phyloP scores from a whole-genome alignment of 2,888 invertebrate species.

The Drepanosiphum platanoidis region DNA sequence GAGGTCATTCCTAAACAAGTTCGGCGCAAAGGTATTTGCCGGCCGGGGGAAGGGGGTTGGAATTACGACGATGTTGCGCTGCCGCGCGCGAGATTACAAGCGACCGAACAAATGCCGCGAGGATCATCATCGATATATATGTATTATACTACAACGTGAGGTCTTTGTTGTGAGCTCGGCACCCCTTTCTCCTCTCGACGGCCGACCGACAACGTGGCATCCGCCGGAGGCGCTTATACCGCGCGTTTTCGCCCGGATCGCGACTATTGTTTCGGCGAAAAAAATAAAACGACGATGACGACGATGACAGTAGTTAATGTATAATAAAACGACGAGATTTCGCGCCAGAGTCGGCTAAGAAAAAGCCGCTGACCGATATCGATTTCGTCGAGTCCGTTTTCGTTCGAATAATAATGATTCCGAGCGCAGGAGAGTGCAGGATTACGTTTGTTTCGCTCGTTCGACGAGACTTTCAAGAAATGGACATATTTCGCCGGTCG shows the following conservation, averaged over 20 bases:
- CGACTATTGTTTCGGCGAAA: background rate
- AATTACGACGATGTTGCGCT: background rate
- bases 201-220: background rate
- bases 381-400: too few relatives aligned
- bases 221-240: background rate
- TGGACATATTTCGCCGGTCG: too few relatives aligned
- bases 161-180: background rate
- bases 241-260: background rate
- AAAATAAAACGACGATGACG: background rate
- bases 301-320: too few relatives aligned
- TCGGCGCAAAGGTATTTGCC: constrained; percentile 21
- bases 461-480: too few relatives aligned
- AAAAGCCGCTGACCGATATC: too few relatives aligned
- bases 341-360: too few relatives aligned
- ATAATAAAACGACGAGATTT: too few relatives aligned
- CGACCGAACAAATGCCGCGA: constrained; percentile 18
- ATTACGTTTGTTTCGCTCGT: too few relatives aligned
- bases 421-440: too few relatives aligned
- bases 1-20: constrained; percentile 57
- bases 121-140: constrained; percentile 32
- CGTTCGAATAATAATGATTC: too few relatives aligned
- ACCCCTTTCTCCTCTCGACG: background rate
- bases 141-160: background rate
- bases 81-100: constrained; percentile 2
- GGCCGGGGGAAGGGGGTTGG: background rate